Evolutionary conservation across 2,888 invertebrate species (phyloP), one percentile per base, ranked within the genome.

Genomic region (Lissocephala sabroskyi): DNA sequence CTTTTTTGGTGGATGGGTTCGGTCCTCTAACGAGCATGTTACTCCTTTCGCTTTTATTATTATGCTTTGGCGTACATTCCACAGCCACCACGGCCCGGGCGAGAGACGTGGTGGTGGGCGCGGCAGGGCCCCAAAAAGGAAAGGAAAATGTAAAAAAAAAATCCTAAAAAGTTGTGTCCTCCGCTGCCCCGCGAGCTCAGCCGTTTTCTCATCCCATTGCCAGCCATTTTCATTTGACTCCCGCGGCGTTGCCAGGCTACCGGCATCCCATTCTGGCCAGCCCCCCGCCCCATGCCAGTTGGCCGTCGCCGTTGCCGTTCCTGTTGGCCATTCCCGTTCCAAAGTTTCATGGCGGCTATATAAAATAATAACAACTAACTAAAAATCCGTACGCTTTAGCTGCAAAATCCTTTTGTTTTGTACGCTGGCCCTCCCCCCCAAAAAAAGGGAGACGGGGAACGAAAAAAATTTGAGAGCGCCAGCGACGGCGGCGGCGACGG

Each of bases 31-130:
- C 73, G 73, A 73, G 73, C 74, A 77, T 77, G 73, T 77, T 73
- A 73, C 79, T 73, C 78, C 71, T 68, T 65, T 77, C 73, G 79
- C 79, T 70, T 78, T 70, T 70, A 70, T 70, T 70, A 78, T 78
- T 78, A 78, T 78, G 68, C 79, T 70, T 70, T 70, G 68, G 68
- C 79, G 68, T 61, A 60, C 73, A 70, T 70, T 70, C 79, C 79
- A 55, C n/a, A n/a, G n/a, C n/a, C n/a, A n/a, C n/a, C n/a, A n/a
- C n/a, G n/a, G n/a, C n/a, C n/a, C n/a, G n/a, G n/a, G 40, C 53
- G 53, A 55, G 41, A 46, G n/a, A n/a, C n/a, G n/a, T n/a, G n/a
- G n/a, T n/a, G n/a, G n/a, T n/a, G n/a, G n/a, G n/a, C n/a, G n/a
- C n/a, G n/a, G n/a, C n/a, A n/a, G n/a, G n/a, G n/a, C n/a, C n/a